Evolutionary conservation across 2,888 invertebrate genomes (phyloP), one percentile per base, ranked within the genome.

Genomic region (Mimumesa dahlbomi): DNA sequence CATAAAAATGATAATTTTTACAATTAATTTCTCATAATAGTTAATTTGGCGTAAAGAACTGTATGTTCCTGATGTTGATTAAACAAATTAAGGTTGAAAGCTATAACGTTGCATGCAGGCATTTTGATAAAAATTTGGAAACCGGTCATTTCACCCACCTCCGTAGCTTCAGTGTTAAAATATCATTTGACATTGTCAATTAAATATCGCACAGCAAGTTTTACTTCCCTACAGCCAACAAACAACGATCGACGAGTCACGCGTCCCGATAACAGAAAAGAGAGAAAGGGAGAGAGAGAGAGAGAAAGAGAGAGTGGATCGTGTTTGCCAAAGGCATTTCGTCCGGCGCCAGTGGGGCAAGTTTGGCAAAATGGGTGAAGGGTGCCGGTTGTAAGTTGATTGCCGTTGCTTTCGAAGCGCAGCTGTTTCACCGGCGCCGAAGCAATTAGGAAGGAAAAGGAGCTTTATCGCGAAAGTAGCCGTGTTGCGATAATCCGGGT

Each of bases 401-500:
- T 43, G 69, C 21, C 21, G 46, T 34, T 73, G 72, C 66, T 82
- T 77, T 71, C 74, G 73, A 83, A 81, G 82, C 87, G 80, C 88
- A 88, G 87, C 85, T 88, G 88, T 84, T 88, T 80, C 81, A 67
- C 49, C 73, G 77, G 52, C 76, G 74, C 79, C 78, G 73, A 79
- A 83, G 83, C 87, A 88, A 88, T 88, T 88, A 88, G 84, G 83
- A 84, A 87, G 85, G 84, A 85, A 69, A 84, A 85, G 80, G 75
- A 79, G 82, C 82, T 84, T 85, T 82, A 86, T 86, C 83, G 84
- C 64, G 83, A 81, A 80, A 83, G 84, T 85, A 82, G 86, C 84
- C 78, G 66, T 70, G 46, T 58, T 56, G 75, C 76, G 84, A 85
- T 87, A 87, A 87, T 87, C 87, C 85, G 76, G 79, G 75, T 74